Evolutionary conservation across 2,113 vertebrate genomes (phyloP).

Genomic region (Microcebus tavaratra): DNA sequence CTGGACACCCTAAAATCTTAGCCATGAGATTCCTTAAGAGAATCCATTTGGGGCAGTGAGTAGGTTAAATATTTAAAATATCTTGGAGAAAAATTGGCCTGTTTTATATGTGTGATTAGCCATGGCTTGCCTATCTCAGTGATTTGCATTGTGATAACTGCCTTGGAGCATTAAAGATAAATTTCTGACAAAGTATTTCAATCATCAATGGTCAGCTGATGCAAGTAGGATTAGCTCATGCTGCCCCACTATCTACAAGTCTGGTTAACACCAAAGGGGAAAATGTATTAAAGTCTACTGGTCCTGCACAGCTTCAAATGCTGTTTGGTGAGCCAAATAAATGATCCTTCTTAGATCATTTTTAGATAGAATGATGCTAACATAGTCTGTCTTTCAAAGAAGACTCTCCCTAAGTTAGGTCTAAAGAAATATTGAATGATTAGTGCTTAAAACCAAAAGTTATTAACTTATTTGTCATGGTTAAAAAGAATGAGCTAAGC

Average conservation of each 20-base stretch:
- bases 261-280: neutral
- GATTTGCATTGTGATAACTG: neutral
- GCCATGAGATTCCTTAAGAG: neutral
- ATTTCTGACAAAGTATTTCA: neutral
- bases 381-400: neutral
- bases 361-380: neutral
- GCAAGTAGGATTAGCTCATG: neutral
- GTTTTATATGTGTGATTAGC: neutral
- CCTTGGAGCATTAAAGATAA: neutral
- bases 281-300: neutral
- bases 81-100: neutral
- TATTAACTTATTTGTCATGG: neutral
- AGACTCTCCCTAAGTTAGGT: neutral
- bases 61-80: neutral
- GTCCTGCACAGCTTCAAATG: neutral
- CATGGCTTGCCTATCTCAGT: neutral
- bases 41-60: neutral
- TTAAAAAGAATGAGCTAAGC: neutral
- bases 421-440: neutral
- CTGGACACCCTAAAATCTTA: neutral
- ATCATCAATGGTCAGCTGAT: neutral
- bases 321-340: neutral
- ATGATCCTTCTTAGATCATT: neutral
- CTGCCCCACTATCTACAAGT: neutral
- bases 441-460: neutral